These are phyloP conservation scores for Ridgeia piscesae DNA, from an alignment of 1,140 invertebrate genomes.

Conservation along the genomic window DNA sequence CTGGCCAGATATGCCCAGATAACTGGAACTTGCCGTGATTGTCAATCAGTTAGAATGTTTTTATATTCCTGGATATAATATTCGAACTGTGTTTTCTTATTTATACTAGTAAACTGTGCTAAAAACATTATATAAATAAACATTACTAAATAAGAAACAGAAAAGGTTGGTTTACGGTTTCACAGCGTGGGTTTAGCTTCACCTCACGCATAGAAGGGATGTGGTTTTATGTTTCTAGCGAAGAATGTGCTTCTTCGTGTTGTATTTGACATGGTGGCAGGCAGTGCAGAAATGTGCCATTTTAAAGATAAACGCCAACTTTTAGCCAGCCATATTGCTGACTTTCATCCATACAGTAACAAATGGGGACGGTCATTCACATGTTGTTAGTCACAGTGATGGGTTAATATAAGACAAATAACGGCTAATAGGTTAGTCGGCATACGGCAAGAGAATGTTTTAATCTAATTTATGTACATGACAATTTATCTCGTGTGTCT, in stretches of 20 bases:
- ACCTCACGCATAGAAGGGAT: not conserved
- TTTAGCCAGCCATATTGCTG: not conserved
- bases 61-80: too few species aligned
- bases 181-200: not conserved
- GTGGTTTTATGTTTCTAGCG: not conserved
- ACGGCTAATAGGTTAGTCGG: not conserved
- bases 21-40: too few species aligned
- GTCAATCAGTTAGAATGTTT: too few species aligned
- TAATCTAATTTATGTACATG: not conserved
- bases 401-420: not conserved
- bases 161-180: not conserved
- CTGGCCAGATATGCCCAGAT: too few species aligned
- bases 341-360: not conserved
- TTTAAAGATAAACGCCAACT: not conserved
- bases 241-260: not conserved
- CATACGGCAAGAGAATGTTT: not conserved
- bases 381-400: not conserved
- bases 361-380: not conserved
- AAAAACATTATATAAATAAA: too few species aligned
- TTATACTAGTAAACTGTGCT: too few species aligned
- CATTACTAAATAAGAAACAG: too few species aligned
- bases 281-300: not conserved
- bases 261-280: not conserved
- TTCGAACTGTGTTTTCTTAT: too few species aligned
- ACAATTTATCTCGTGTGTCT: not conserved